phyloP scores from a whole-genome alignment of 92 coral and sea anemone species.

The Epizoanthus rinbou region DNA sequence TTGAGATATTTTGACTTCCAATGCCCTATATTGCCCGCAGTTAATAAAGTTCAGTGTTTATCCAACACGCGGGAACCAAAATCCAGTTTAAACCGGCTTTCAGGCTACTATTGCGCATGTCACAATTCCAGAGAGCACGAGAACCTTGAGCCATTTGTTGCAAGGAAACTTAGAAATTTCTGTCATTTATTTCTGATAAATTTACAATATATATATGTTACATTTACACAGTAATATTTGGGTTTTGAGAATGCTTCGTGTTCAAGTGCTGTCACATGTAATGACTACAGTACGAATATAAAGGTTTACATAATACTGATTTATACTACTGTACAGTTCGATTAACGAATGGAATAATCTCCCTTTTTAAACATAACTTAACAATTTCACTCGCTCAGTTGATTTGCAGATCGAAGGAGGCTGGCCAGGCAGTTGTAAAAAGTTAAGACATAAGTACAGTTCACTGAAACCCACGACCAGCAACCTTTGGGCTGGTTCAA shows the following conservation, averaged over 20 bases:
- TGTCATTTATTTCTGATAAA: conserved; percentile 28
- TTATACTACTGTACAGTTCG: background rate
- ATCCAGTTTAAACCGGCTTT: background rate
- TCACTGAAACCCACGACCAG: no score
- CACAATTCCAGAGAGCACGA: background rate
- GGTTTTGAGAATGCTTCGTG: background rate
- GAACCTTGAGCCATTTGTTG: background rate
- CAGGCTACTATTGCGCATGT: background rate
- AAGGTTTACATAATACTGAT: conserved; percentile 18
- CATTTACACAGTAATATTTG: background rate
- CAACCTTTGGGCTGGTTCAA: no score
- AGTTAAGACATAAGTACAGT: no score
- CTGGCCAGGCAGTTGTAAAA: no score
- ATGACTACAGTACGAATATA: conserved; percentile 9
- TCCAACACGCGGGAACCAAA: background rate
- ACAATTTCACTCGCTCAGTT: no score
- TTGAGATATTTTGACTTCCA: background rate
- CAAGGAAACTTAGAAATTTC: background rate
- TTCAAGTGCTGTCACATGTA: background rate
- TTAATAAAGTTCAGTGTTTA: background rate
- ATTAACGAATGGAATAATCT: background rate
- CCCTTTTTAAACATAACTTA: no score
- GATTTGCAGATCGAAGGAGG: no score
- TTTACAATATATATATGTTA: conserved; percentile 14
- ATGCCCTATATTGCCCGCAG: background rate